Evolutionary conservation across 2,113 vertebrate species (phyloP).

Genomic region (Nothocercus nigrocapillus): DNA sequence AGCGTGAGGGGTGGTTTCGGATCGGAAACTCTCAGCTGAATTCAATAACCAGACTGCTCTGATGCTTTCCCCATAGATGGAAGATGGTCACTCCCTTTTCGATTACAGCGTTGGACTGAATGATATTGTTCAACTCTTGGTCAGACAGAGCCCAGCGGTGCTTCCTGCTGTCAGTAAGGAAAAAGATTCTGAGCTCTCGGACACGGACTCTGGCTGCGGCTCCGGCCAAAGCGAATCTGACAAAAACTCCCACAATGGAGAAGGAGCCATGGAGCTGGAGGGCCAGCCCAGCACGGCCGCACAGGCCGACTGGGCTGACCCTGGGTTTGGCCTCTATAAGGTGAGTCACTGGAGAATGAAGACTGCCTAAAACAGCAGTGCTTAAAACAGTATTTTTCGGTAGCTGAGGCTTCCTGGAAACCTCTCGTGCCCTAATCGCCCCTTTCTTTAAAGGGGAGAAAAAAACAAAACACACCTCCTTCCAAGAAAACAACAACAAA

Average conservation of each 20-base stretch:
- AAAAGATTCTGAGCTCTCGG: slow-evolving; percentile 90
- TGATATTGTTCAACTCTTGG: slow-evolving; percentile 93
- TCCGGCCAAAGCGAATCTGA: slow-evolving; percentile 93
- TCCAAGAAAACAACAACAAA: background rate
- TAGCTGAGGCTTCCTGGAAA: rapidly evolving
- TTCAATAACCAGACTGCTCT: background rate
- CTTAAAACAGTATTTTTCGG: background rate
- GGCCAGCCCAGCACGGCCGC: slow-evolving; percentile 71
- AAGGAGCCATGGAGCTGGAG: slow-evolving; percentile 81
- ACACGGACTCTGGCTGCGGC: slow-evolving; percentile 93
- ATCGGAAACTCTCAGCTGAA: rapidly evolving
- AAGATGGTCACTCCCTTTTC: slow-evolving; percentile 94
- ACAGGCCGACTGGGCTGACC: slow-evolving; percentile 64
- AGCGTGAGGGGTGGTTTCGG: rapidly evolving
- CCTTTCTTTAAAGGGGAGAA: background rate
- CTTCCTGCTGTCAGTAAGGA: slow-evolving; percentile 76
- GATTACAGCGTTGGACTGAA: slow-evolving; percentile 94
- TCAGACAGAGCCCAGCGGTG: slow-evolving; percentile 81
- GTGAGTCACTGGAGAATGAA: background rate
- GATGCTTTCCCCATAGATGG: slow-evolving; percentile 83
- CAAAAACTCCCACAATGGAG: slow-evolving; percentile 90
- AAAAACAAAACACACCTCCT: background rate
- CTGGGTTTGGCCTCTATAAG: slow-evolving; percentile 89
- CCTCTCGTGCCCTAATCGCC: rapidly evolving
- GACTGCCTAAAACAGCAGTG: rapidly evolving